Percentiles rank a stretch among this genome's conserved stretches.
Evolutionary conservation across 2,888 invertebrate genomes (phyloP).

Genomic region (Hermodice carunculata): DNA sequence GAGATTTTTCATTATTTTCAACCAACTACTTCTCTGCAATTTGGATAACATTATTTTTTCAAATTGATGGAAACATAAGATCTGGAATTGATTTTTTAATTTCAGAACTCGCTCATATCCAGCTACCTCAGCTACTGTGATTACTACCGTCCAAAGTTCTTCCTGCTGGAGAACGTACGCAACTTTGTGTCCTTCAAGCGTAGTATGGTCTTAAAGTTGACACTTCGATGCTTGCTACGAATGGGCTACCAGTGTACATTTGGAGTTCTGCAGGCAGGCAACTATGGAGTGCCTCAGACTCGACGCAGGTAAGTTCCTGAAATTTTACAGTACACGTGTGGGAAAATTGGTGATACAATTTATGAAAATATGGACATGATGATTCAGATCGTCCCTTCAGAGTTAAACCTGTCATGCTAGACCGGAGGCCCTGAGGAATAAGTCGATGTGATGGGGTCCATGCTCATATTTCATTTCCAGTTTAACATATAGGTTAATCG

Average conservation of each 20-base stretch:
- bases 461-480: too few species aligned
- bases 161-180: conserved; percentile 87
- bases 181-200: conserved; percentile 88
- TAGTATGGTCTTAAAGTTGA: conserved; percentile 84
- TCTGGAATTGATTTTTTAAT: conserved; percentile 24
- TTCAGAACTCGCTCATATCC: conserved; percentile 82
- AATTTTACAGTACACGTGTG: too few species aligned
- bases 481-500: too few species aligned
- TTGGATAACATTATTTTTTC: background rate
- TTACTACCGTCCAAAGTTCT: conserved; percentile 85
- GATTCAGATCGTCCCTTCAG: too few species aligned
- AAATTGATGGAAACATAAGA: background rate
- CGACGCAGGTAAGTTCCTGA: conserved; percentile 75
- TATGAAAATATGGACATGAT: too few species aligned
- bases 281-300: conserved; percentile 88
- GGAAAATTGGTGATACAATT: too few species aligned
- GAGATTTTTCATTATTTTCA: background rate
- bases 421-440: too few species aligned
- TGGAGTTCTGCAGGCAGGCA: conserved; percentile 88
- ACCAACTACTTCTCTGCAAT: background rate
- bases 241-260: conserved; percentile 92
- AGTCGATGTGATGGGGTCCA: too few species aligned
- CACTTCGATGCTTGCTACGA: conserved; percentile 80
- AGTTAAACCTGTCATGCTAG: too few species aligned
- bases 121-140: conserved; percentile 88